Conservation (phyloP, 2,113 vertebrate genomes). For the Ptilorrhoa leucosticta region DNA sequence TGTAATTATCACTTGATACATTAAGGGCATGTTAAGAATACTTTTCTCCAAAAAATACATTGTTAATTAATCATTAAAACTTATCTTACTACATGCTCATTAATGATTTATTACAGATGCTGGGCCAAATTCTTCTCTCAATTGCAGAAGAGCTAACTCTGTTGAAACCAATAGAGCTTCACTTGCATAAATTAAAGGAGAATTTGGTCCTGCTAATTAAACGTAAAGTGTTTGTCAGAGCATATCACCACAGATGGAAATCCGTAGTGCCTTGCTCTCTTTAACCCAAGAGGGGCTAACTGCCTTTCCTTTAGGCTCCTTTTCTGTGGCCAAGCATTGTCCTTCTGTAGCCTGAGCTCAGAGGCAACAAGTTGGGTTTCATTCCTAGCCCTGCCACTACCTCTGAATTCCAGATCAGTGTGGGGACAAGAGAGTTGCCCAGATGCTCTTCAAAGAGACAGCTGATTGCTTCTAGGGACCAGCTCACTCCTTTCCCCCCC, state of each 20-base stretch:
- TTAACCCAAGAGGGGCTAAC: neutral
- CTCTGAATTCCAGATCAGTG: neutral
- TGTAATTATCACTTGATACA: constrained; percentile 67
- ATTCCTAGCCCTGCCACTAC: neutral
- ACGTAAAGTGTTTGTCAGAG: constrained; percentile 43
- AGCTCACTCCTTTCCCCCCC: neutral
- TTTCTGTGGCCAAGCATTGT: neutral
- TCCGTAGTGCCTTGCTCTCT: neutral
- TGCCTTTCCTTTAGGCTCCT: neutral
- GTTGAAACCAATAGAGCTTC: constrained; percentile 40
- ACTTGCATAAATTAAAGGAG: constrained; percentile 39
- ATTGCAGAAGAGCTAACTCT: constrained; percentile 30
- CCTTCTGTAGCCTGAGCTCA: neutral
- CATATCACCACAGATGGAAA: constrained; percentile 11
- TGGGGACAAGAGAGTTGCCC: neutral
- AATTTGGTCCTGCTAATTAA: constrained; percentile 43
- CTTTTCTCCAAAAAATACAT: constrained; percentile 73
- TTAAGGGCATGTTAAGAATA: constrained; percentile 75
- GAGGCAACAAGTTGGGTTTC: neutral
- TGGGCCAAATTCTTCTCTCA: constrained; percentile 61
- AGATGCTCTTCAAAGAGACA: neutral
- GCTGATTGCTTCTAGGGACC: neutral
- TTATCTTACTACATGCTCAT: constrained; percentile 74
- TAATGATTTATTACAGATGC: constrained; percentile 76
- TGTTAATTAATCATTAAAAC: constrained; percentile 83